phyloP scores from a whole-genome alignment of 35 echinoderm and acorn worm species.

The Stichopus chloronotus region DNA sequence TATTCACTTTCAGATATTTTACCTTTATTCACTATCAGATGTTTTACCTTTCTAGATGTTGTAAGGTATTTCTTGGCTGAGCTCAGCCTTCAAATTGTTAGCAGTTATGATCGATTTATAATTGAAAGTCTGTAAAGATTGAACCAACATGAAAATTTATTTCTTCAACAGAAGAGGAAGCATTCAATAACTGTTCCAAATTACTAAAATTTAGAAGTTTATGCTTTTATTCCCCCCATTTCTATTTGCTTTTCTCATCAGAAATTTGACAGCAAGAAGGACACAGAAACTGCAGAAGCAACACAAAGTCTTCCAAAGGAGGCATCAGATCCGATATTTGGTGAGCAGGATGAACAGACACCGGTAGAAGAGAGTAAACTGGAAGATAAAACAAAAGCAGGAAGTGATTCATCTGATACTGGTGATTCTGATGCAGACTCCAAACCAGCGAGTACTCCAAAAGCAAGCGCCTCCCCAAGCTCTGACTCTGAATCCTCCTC shows the following conservation, averaged over 20 bases:
- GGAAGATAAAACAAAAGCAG: neutral
- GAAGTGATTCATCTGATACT: constrained; percentile 23
- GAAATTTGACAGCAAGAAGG: constrained; percentile 22
- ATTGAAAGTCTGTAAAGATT: too few relatives aligned
- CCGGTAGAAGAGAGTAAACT: neutral
- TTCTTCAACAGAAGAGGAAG: too few relatives aligned
- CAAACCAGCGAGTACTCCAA: constrained; percentile 37
- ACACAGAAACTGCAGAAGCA: neutral
- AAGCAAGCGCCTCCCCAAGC: constrained; percentile 34
- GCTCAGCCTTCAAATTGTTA: too few relatives aligned
- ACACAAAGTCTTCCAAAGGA: constrained; percentile 25
- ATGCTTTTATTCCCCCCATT: neutral
- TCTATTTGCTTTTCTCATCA: neutral
- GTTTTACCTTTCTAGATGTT: too few relatives aligned
- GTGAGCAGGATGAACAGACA: neutral
- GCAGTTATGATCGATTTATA: too few relatives aligned
- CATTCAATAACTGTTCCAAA: too few relatives aligned
- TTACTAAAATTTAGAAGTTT: neutral
- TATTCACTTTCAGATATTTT: too few relatives aligned
- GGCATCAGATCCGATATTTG: constrained; percentile 26
- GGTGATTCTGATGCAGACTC: constrained; percentile 24
- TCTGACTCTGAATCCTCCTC: neutral
- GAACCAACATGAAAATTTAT: too few relatives aligned
- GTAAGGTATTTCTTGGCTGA: too few relatives aligned
- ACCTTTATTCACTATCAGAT: too few relatives aligned